phyloP scores from a whole-genome alignment of 2,888 invertebrate genomes.

The Cacoxenus indagator region DNA sequence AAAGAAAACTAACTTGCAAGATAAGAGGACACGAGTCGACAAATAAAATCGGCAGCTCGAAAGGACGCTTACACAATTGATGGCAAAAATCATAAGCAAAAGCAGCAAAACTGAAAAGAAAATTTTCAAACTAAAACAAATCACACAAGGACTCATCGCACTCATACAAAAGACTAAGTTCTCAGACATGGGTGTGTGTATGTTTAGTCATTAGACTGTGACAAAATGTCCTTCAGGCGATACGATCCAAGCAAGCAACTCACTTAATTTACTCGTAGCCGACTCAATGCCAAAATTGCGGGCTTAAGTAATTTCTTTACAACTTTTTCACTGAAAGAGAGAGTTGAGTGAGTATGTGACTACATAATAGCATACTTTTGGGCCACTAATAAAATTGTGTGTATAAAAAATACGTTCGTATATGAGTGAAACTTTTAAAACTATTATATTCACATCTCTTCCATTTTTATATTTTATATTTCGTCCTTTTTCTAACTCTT shows the following conservation, averaged over 20 bases:
- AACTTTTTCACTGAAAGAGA: background rate
- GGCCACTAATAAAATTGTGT: background rate
- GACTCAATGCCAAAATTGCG: conserved; percentile 9
- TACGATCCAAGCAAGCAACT: background rate
- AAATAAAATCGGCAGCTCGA: background rate
- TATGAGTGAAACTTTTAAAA: no score
- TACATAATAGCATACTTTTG: background rate
- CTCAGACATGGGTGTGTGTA: background rate
- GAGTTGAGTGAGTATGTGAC: background rate
- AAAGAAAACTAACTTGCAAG: background rate
- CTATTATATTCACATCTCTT: no score
- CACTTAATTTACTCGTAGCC: background rate
- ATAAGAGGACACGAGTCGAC: background rate
- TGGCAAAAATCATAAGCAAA: background rate
- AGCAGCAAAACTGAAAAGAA: conserved; percentile 12
- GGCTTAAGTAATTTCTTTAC: conserved; percentile 5
- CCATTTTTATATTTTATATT: no score
- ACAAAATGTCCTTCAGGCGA: conserved; percentile 18
- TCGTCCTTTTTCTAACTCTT: no score
- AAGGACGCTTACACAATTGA: background rate
- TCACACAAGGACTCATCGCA: background rate
- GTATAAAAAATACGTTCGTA: background rate
- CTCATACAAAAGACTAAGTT: conserved; percentile 13
- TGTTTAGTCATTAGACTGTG: background rate
- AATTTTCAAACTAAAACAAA: background rate